Evolutionary conservation across 2,888 invertebrate species (phyloP).

Genomic region (Coleophora deauratella): DNA sequence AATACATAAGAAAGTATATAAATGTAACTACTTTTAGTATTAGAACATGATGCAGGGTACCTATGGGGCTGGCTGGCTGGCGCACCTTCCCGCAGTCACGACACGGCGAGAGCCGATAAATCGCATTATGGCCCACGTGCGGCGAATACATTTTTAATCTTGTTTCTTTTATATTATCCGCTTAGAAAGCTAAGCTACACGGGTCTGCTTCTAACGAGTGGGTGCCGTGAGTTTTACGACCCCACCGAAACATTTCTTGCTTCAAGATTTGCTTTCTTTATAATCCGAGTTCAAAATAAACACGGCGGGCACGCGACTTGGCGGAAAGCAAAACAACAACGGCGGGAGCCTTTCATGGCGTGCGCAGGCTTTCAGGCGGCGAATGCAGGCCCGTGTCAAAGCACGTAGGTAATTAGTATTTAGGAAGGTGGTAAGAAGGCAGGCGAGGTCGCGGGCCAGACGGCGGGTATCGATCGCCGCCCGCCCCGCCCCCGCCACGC

Average conservation of each 20-base stretch:
- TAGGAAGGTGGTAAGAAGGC: constrained; percentile 75
- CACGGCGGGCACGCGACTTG: constrained; percentile 23
- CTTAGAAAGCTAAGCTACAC: constrained; percentile 46
- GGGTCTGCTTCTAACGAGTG: not conserved
- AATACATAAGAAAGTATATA: too few species aligned
- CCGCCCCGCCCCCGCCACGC: constrained; percentile 70
- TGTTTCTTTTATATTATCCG: constrained; percentile 67
- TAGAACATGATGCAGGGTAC: constrained; percentile 24
- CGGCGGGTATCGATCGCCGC: constrained; percentile 79
- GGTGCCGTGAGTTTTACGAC: not conserved
- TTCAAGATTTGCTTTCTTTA: too few species aligned
- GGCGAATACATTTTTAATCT: constrained; percentile 71
- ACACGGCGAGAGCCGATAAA: constrained; percentile 65
- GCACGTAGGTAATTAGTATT: constrained; percentile 75
- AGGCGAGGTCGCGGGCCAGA: constrained; percentile 76
- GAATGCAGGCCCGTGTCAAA: constrained; percentile 72
- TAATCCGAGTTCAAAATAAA: constrained; percentile 2
- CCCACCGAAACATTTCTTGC: not conserved
- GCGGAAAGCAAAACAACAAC: constrained; percentile 46
- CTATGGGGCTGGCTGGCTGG: constrained; percentile 35
- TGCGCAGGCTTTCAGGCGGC: constrained; percentile 32
- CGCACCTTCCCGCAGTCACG: constrained; percentile 50
- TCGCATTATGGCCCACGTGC: constrained; percentile 71
- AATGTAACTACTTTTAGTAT: too few species aligned
- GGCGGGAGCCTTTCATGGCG: constrained; percentile 59